Evolutionary conservation across 2,797 vertebrate species (phyloP), one percentile per base, ranked within the genome.

Genomic region (Notolabrus celidotus): DNA sequence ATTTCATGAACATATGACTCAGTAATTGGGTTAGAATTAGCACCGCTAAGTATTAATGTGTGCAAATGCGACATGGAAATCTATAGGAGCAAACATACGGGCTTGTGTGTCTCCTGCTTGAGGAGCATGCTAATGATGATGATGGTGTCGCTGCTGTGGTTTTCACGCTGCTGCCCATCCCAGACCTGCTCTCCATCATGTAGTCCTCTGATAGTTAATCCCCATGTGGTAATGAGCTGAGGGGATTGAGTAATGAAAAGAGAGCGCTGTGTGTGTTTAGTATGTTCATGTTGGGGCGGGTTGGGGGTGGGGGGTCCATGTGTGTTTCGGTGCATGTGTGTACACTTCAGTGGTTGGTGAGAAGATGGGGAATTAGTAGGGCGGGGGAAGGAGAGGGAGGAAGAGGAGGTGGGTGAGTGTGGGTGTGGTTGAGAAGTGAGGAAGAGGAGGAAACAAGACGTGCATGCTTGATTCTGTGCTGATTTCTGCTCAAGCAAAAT

Each of bases 221-320:
- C 70, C 63, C 62, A 34, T 59, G 77, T 74, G 74, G 55, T 76
- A 82, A 82, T 81, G 86, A 87, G 74, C 74, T 69, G 59, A 58
- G 58, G n/a, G 54, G 51, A 73, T 14, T 10, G 27, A 20, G 38
- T 77, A 58, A 80, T 78, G 42, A 85, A 84, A 80, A 49, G 46
- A 54, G 43, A 69, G 47, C 53, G 10, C 50, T 3, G 39, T 17
- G 62, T 69, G 55, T 36, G 46, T 36, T 36, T 11, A 76, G 22
- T 33, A 11, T 47, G 33, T 51, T 39, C 4, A 4, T 38, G 36
- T 9, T 5, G 42, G 51, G 27, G 33, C 8, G 51, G 56, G 53
- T 39, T 25, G 20, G 46, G 46, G 45, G 45, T 45, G n/a, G n/a
- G 56, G 17, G 5, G 68, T 59, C 33, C 41, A 14, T 39, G 41